Evolutionary conservation across 2,113 vertebrate species (phyloP).

Genomic region (Mormyrus lacerda): DNA sequence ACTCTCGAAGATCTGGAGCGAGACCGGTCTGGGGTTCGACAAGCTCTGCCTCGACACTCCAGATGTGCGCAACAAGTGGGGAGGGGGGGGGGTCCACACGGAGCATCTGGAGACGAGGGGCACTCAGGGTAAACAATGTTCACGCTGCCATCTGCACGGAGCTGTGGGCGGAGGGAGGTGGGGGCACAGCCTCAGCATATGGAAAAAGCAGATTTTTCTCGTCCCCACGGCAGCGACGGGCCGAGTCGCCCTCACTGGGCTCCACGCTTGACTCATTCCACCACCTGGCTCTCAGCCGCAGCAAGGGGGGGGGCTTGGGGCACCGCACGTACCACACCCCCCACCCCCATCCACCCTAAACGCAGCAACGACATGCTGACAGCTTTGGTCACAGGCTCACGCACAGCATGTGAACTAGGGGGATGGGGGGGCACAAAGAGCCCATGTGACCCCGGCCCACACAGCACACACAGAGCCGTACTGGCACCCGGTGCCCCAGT

Average conservation of each 20-base stretch:
- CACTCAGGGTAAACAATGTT: conserved; percentile 97
- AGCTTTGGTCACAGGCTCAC: neutral
- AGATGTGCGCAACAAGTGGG: neutral
- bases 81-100: conserved; percentile 38
- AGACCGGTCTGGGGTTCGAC: neutral
- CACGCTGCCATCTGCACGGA: conserved; percentile 91
- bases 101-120: conserved; percentile 77
- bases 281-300: conserved; percentile 99
- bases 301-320: conserved; percentile 49
- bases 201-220: conserved; percentile 98
- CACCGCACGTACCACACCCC: neutral
- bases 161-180: conserved; percentile 62
- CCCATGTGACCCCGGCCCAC: neutral
- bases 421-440: neutral
- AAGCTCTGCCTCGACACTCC: neutral
- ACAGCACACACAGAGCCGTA: neutral
- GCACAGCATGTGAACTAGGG: neutral
- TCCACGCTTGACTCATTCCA: conserved; percentile 92
- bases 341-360: neutral
- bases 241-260: conserved; percentile 78
- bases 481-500: too few species aligned
- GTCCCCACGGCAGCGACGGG: conserved; percentile 84
- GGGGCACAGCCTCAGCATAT: conserved; percentile 90
- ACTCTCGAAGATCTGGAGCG: neutral
- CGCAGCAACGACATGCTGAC: neutral